These are phyloP conservation scores for Myocastor coypus DNA, from an alignment of 2,113 vertebrate genomes.

Conservation along the genomic window DNA sequence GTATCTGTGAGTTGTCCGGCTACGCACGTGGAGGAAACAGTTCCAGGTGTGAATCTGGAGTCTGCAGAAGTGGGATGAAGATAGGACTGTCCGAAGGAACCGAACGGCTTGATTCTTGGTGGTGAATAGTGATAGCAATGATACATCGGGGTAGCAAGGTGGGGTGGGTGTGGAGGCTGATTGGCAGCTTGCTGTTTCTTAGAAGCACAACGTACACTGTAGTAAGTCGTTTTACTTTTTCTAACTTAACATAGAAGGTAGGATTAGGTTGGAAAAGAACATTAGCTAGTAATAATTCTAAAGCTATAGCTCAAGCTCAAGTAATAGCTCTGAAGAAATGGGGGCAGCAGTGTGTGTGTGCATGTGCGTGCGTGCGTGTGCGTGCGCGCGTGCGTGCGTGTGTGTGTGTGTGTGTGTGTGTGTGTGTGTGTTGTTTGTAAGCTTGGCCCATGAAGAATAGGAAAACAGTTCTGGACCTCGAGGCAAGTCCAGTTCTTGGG, in stretches of 20 bases:
- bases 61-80: neutral
- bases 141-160: neutral
- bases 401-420: too few species aligned
- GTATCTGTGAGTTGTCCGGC: neutral
- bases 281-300: neutral
- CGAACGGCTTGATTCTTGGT: neutral
- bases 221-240: neutral
- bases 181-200: neutral
- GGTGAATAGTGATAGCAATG: neutral
- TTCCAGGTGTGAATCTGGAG: neutral
- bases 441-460: neutral
- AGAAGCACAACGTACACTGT: neutral
- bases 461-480: neutral
- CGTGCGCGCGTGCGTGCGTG: too few species aligned
- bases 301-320: neutral
- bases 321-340: neutral
- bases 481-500: slow-evolving; percentile 13
- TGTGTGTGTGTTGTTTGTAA: neutral
- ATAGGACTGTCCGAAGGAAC: neutral
- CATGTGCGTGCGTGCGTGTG: too few species aligned
- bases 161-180: neutral
- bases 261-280: neutral
- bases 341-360: too few species aligned
- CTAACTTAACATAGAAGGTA: neutral
- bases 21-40: neutral